phyloP scores from a whole-genome alignment of 2,888 invertebrate species.

The Lepidocyrtoides sp. region DNA sequence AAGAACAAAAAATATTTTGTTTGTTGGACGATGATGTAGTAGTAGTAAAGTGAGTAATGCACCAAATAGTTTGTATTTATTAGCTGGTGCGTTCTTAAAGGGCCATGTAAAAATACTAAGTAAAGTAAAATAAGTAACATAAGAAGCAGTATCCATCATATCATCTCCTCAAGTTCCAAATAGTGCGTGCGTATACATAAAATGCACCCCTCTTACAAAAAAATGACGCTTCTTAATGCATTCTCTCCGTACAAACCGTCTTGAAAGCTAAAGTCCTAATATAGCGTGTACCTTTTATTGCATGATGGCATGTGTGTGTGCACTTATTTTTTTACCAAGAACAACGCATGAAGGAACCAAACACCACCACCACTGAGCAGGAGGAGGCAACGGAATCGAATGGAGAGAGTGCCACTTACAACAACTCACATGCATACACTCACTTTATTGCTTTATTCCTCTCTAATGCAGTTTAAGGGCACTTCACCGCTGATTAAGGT shows the following conservation, averaged over 20 bases:
- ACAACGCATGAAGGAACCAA: constrained; percentile 51
- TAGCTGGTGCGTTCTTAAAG: constrained; percentile 28
- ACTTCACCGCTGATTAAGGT: constrained; percentile 63
- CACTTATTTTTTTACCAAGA: constrained; percentile 17
- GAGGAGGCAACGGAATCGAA: not conserved
- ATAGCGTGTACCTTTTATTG: constrained; percentile 51
- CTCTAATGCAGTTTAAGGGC: constrained; percentile 66
- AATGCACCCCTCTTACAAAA: constrained; percentile 56
- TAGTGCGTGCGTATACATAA: constrained; percentile 57
- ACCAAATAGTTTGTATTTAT: constrained; percentile 44
- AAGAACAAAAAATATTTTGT: constrained; percentile 8
- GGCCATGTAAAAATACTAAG: constrained; percentile 35
- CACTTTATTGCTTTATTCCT: not conserved
- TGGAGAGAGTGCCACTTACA: constrained; percentile 28
- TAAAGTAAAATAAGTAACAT: not conserved
- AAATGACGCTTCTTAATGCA: constrained; percentile 68
- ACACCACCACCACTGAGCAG: constrained; percentile 1
- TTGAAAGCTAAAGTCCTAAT: constrained; percentile 59
- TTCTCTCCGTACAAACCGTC: constrained; percentile 43
- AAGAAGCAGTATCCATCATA: constrained; percentile 54
- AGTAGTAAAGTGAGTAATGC: constrained; percentile 42
- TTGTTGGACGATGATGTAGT: not conserved
- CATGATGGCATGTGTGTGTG: constrained; percentile 33
- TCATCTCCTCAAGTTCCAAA: constrained; percentile 63
- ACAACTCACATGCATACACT: not conserved